Evolutionary conservation across 2,113 vertebrate genomes (phyloP).

Genomic region (Isurus oxyrinchus): DNA sequence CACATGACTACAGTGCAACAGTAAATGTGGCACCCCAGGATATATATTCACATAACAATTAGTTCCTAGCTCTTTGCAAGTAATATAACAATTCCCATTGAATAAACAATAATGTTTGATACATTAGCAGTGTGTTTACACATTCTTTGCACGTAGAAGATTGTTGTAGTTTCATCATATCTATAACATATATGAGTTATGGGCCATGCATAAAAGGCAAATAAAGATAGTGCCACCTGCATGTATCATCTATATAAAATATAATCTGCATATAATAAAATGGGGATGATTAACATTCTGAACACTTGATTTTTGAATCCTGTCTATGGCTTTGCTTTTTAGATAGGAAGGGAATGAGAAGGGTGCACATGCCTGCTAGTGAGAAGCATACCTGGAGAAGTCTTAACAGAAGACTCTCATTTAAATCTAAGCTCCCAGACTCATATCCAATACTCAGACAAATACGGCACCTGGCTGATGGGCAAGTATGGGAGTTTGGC

Average conservation of each 20-base stretch:
- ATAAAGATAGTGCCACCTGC: background rate
- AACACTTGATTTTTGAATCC: background rate
- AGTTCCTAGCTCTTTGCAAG: too few relatives aligned
- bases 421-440: background rate
- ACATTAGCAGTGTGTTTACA: background rate
- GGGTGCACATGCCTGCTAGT: background rate
- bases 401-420: background rate
- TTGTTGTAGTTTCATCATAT: background rate
- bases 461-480: background rate
- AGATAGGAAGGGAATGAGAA: background rate
- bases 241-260: background rate
- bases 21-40: too few relatives aligned
- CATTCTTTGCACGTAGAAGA: background rate
- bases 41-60: too few relatives aligned
- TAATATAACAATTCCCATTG: too few relatives aligned
- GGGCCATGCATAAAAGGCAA: background rate
- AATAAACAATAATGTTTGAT: too few relatives aligned
- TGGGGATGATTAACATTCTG: background rate
- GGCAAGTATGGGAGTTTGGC: background rate
- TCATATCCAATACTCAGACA: background rate
- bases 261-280: background rate
- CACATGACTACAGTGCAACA: too few relatives aligned
- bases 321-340: background rate
- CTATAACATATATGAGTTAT: background rate
- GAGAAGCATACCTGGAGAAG: background rate